Percentiles rank a stretch among this genome's conserved stretches.
phyloP scores from a whole-genome alignment of 2,797 vertebrate species.

The Halcyon badia region DNA sequence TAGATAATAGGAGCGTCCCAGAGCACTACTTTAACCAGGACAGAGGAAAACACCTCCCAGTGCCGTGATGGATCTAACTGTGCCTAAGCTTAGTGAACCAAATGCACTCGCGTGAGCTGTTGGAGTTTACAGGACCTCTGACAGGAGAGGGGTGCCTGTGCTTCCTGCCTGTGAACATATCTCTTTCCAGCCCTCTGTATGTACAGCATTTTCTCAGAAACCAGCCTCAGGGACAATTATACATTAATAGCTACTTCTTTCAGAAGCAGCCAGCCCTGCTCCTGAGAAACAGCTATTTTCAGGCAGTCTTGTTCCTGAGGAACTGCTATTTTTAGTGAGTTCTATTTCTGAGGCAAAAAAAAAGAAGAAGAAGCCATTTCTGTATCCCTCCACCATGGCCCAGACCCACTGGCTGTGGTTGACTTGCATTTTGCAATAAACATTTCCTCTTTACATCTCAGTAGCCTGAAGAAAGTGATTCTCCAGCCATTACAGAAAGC shows the following conservation, averaged over 20 bases:
- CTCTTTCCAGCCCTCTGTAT: slow-evolving; percentile 48
- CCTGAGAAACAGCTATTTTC: slow-evolving; percentile 79
- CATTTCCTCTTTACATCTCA: slow-evolving; percentile 41
- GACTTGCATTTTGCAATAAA: slow-evolving; percentile 45
- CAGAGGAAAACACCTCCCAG: neutral
- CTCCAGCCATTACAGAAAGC: slow-evolving; percentile 46
- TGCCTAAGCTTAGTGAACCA: neutral
- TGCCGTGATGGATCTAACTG: neutral
- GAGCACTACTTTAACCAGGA: neutral
- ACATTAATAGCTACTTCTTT: slow-evolving; percentile 78
- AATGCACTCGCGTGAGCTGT: neutral
- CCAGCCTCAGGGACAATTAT: slow-evolving; percentile 76
- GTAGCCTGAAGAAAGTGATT: slow-evolving; percentile 47
- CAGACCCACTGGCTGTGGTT: slow-evolving; percentile 66
- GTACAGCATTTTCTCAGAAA: slow-evolving; percentile 63
- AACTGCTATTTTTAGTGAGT: slow-evolving; percentile 78
- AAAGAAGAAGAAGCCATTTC: slow-evolving; percentile 47
- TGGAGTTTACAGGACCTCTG: slow-evolving; percentile 35
- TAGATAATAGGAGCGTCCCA: neutral
- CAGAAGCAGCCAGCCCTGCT: slow-evolving; percentile 72
- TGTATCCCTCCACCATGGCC: slow-evolving; percentile 67
- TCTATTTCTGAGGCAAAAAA: slow-evolving; percentile 67
- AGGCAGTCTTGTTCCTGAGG: slow-evolving; percentile 73
- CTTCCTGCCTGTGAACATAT: slow-evolving; percentile 24
- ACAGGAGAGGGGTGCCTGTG: neutral